Percentiles rank a stretch among this genome's conserved stretches.
These are phyloP conservation scores for Boleophthalmus pectinirostris DNA, from an alignment of 2,113 vertebrate genomes.

Conservation along the genomic window DNA sequence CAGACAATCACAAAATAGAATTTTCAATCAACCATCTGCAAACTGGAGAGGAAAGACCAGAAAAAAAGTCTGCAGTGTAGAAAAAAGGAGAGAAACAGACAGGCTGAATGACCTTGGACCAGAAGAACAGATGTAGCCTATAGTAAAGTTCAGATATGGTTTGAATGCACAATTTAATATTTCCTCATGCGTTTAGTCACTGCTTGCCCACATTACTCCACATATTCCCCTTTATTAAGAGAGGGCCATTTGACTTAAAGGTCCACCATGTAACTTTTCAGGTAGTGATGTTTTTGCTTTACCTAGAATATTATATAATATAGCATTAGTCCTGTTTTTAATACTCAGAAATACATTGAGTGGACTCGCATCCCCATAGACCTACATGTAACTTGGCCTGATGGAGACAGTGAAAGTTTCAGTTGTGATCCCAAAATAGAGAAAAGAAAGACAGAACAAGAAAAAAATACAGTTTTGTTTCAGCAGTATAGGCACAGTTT, in stretches of 20 bases:
- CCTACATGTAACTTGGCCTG: too few species aligned
- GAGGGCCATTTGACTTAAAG: background rate
- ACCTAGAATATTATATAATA: too few species aligned
- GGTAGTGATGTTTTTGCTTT: too few species aligned
- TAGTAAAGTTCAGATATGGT: background rate
- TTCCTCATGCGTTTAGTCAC: background rate
- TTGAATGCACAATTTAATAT: background rate
- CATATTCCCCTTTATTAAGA: background rate
- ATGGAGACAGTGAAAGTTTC: too few species aligned
- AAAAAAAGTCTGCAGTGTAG: slow-evolving; percentile 21
- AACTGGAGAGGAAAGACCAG: background rate
- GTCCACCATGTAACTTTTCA: too few species aligned
- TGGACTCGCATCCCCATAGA: too few species aligned
- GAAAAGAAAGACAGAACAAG: too few species aligned
- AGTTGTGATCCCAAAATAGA: too few species aligned
- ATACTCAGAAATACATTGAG: too few species aligned
- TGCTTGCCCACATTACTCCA: background rate
- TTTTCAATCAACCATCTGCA: slow-evolving; percentile 41
- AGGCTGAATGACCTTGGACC: background rate
- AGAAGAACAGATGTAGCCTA: slow-evolving; percentile 21
- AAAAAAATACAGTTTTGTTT: too few species aligned
- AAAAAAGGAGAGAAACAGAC: slow-evolving; percentile 14
- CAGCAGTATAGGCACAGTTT: too few species aligned
- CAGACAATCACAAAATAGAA: slow-evolving; percentile 26
- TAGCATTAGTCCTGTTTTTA: too few species aligned